Conservation (phyloP, 2,797 vertebrate species). For the Okamejei kenojei region DNA sequence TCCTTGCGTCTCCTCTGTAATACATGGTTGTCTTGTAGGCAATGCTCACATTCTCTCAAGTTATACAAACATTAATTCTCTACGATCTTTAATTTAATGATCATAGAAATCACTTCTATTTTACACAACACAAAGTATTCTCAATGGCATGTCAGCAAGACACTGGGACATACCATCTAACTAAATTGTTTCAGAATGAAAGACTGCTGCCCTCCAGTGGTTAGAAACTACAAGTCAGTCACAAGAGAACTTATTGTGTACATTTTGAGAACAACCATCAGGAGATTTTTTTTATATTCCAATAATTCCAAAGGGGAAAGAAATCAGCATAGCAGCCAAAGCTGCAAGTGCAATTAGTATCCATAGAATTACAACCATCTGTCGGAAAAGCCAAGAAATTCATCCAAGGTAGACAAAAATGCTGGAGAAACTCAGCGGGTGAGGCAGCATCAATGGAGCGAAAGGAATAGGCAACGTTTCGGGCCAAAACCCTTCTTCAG, state of each 20-base stretch:
- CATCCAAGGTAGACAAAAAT: too few species aligned
- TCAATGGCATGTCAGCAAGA: background rate
- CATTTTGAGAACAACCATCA: background rate
- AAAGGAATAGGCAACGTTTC: too few species aligned
- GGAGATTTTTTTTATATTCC: background rate
- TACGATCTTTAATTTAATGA: too few species aligned
- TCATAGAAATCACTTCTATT: too few species aligned
- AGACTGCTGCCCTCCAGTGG: background rate
- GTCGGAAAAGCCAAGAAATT: too few species aligned
- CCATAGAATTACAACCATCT: background rate
- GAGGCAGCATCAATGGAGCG: too few species aligned
- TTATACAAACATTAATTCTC: too few species aligned
- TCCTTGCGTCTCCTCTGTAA: too few species aligned
- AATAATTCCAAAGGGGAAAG: background rate
- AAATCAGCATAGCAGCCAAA: background rate
- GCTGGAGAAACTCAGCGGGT: too few species aligned
- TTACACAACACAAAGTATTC: background rate
- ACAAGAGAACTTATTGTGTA: background rate
- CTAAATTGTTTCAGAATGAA: background rate
- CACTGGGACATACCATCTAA: background rate
- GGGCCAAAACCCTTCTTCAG: too few species aligned
- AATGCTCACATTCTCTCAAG: too few species aligned
- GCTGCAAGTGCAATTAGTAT: background rate
- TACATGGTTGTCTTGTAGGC: too few species aligned
- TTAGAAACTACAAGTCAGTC: background rate